These are phyloP conservation scores for Pseudonaja textilis DNA, from an alignment of 2,113 vertebrate species.

Conservation along the genomic window DNA sequence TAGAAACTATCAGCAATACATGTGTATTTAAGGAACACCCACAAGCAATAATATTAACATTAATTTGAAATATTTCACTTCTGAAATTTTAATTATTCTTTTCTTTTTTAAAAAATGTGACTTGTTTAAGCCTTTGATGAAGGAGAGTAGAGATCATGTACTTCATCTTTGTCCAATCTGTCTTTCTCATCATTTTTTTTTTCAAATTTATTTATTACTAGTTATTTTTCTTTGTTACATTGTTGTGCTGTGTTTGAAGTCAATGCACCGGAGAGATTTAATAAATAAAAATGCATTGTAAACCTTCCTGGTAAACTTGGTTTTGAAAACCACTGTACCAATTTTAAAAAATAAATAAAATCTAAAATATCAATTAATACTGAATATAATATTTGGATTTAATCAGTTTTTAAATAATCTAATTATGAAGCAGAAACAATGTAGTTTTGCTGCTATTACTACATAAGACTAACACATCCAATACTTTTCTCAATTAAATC, in stretches of 20 bases:
- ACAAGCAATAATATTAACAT: neutral
- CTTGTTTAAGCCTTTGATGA: neutral
- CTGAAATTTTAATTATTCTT: neutral
- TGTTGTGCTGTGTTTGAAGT: neutral
- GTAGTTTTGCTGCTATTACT: neutral
- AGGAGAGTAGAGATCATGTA: neutral
- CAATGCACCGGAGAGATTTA: neutral
- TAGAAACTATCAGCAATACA: neutral
- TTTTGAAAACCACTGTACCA: neutral
- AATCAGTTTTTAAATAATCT: slow-evolving; percentile 24
- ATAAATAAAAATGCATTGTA: neutral
- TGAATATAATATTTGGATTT: slow-evolving; percentile 60
- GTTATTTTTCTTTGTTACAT: neutral
- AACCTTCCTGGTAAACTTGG: neutral
- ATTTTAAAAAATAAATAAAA: neutral
- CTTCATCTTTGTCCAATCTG: neutral
- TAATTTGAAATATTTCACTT: neutral
- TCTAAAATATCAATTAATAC: slow-evolving; percentile 42
- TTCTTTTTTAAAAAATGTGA: neutral
- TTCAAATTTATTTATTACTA: neutral
- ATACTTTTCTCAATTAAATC: neutral
- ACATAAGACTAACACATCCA: neutral
- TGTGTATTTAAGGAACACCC: neutral
- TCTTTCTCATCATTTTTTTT: neutral
- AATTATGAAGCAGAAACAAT: neutral